Percentiles rank a stretch among this genome's conserved stretches.
These are phyloP conservation scores for Cheilosia pagana DNA, from an alignment of 2,888 invertebrate species.

Conservation along the genomic window DNA sequence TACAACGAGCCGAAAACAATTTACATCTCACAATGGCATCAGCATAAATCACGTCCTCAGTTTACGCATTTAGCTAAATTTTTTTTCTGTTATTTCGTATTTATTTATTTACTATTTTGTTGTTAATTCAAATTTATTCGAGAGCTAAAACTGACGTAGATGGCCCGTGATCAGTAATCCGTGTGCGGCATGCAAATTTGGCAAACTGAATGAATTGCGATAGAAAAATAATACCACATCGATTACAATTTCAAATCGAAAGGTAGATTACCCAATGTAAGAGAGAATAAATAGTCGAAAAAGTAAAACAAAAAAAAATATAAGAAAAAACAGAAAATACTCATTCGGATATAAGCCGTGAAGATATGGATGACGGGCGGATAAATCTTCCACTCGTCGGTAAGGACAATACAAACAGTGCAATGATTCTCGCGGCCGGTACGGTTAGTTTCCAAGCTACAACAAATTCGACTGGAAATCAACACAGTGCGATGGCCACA, in stretches of 20 bases:
- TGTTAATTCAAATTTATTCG: conserved; percentile 33
- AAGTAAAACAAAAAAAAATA: too few relatives aligned
- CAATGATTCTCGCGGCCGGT: conserved; percentile 78
- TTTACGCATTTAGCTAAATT: background rate
- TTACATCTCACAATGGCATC: conserved; percentile 13
- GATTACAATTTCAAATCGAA: conserved; percentile 42
- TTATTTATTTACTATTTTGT: background rate
- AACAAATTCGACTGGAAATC: conserved; percentile 57
- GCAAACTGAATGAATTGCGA: conserved; percentile 2
- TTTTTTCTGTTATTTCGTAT: background rate
- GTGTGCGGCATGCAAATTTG: conserved; percentile 25
- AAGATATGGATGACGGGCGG: conserved; percentile 79
- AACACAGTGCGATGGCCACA: conserved; percentile 64
- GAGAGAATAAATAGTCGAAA: conserved; percentile 2
- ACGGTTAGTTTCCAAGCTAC: conserved; percentile 69
- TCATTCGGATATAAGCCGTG: conserved; percentile 42
- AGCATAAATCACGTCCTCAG: conserved; percentile 25
- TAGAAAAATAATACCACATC: background rate
- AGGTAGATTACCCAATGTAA: conserved; percentile 8
- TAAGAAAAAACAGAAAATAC: background rate
- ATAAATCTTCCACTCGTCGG: conserved; percentile 79
- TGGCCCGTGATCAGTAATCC: conserved; percentile 23
- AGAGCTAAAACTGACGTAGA: conserved; percentile 12
- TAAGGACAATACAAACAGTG: conserved; percentile 77
- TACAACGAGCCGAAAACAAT: background rate